Evolutionary conservation across 53 echinoderm and acorn worm species (phyloP), one percentile per base, ranked within the genome.

Genomic region (Paracentrotus lividus): DNA sequence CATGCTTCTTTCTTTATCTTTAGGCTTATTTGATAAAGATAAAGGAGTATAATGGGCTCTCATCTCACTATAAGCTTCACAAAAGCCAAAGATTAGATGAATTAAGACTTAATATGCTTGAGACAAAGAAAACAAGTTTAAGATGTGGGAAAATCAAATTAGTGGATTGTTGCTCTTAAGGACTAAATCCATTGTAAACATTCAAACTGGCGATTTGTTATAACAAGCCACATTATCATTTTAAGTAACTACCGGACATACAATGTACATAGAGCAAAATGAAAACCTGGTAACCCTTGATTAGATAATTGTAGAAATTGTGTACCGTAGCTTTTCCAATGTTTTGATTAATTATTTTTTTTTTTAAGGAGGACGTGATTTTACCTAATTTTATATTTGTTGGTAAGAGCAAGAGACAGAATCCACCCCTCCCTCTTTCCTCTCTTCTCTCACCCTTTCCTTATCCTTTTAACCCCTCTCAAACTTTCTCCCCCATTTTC

Each of bases 151-250:
- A 26, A 76, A 76, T 6, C 9, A 81, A 81, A n/a, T n/a, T 81
- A 9, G 4, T 14, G 10, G 49, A n/a, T 45, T 81, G 81, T 81
- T 81, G 27, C 47, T 81, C 47, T 49, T 45, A n/a, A 27, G 81
- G 44, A 81, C 10, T 49, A 26, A 81, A 81, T 81, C 81, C 81
- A 44, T 81, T 44, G 27, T 47, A n/a, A 81, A 81, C 81, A 26
- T 47, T 45, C 47, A 12, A n/a, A 13, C 33, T 26, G 5, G 81
- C 26, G 27, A 47, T 81, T 47, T 8, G 81, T 81, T 81, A 26
- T n/a, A 81, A 81, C 47, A 44, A 81, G 26, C 27, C 24, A 21
- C 13, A 24, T 78, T 45, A 78, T 78, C 44, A 78, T 69, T 69
- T 69, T 38, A 34, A 69, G 45, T 81, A 47, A 45, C 44, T 81